Conservation (phyloP, 2,888 invertebrate species). For the Nomada fucata region DNA sequence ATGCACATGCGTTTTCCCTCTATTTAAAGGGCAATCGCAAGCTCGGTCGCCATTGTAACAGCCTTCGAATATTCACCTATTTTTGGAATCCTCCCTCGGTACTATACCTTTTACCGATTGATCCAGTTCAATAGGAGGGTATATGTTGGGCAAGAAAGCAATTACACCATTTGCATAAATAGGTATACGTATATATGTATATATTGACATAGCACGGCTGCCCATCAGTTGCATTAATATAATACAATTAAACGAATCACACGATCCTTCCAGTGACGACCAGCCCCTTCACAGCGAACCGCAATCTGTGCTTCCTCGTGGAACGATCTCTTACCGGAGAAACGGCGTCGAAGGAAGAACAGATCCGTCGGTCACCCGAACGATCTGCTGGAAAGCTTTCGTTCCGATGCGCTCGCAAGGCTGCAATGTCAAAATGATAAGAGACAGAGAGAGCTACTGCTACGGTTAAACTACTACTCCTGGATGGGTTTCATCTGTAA, state of each 20-base stretch:
- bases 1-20: conserved; percentile 2
- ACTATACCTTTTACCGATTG: too few species aligned
- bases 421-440: conserved; percentile 74
- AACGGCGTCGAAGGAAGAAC: neutral
- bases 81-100: too few species aligned
- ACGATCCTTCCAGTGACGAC: conserved; percentile 11
- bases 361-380: neutral
- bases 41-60: neutral
- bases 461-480: conserved; percentile 80
- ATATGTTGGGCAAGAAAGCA: neutral
- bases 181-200: conserved; percentile 17
- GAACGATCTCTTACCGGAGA: neutral
- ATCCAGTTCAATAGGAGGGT: too few species aligned
- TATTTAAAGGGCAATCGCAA: neutral
- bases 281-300: conserved; percentile 5
- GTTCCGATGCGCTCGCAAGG: conserved; percentile 36
- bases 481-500: conserved; percentile 80
- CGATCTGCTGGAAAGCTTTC: neutral
- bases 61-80: neutral
- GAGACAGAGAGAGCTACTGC: conserved; percentile 65
- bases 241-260: conserved; percentile 38
- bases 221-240: conserved; percentile 43
- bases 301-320: conserved; percentile 6
- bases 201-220: neutral
- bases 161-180: conserved; percentile 23